Conservation (phyloP, 2,797 vertebrate genomes). For the Intellagama lesueurii region DNA sequence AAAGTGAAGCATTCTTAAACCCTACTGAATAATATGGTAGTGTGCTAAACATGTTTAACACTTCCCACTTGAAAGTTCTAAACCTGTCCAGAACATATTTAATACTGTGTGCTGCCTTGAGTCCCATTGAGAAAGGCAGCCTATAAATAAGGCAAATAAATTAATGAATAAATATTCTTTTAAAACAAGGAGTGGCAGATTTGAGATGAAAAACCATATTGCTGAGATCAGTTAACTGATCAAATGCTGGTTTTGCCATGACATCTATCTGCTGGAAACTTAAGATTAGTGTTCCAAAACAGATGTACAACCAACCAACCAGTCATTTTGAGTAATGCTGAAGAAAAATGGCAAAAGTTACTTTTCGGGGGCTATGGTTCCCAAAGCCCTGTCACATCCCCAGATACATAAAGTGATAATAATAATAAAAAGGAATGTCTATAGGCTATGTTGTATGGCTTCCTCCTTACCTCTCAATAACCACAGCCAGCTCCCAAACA, state of each 20-base stretch:
- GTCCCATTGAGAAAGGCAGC: background rate
- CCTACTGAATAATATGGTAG: background rate
- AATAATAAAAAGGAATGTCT: background rate
- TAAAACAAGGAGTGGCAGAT: background rate
- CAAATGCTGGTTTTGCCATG: background rate
- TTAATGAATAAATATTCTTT: too few relatives aligned
- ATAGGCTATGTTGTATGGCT: conserved; percentile 2
- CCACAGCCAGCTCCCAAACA: conserved; percentile 22
- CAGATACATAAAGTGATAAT: conserved; percentile 16
- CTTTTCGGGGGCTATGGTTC: background rate
- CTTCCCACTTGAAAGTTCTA: background rate
- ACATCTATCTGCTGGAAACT: background rate
- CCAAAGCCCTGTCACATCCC: background rate
- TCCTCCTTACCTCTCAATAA: conserved; percentile 17
- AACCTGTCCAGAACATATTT: background rate
- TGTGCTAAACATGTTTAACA: background rate
- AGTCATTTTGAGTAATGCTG: background rate
- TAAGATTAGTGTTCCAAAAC: background rate
- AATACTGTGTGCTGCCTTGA: background rate
- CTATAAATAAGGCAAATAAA: too few relatives aligned
- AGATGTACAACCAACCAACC: background rate
- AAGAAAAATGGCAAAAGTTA: too few relatives aligned
- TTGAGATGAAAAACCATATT: background rate
- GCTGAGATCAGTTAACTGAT: background rate
- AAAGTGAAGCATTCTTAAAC: background rate